Percentiles rank a stretch among this genome's conserved stretches.
phyloP scores from a whole-genome alignment of 2,888 invertebrate species.

The Drosophila putrida region DNA sequence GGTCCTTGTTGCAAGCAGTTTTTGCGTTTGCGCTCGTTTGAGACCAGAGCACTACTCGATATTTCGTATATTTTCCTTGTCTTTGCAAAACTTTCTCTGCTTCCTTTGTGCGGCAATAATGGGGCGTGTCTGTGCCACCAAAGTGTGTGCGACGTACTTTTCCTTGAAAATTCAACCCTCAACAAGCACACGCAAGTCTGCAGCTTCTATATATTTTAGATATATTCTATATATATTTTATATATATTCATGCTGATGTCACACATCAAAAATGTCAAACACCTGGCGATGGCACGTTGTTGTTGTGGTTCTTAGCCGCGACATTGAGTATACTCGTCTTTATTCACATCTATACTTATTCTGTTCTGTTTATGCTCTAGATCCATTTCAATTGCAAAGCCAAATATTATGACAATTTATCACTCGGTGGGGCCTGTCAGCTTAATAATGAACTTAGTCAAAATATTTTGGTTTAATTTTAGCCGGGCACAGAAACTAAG shows the following conservation, averaged over 20 bases:
- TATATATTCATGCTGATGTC: slow-evolving; percentile 61
- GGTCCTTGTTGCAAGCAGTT: slow-evolving; percentile 49
- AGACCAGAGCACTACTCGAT: slow-evolving; percentile 19
- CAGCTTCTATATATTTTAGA: slow-evolving; percentile 8
- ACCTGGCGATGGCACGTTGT: slow-evolving; percentile 55
- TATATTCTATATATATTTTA: slow-evolving; percentile 3
- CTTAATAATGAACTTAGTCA: slow-evolving; percentile 50
- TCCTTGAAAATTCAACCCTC: slow-evolving; percentile 14
- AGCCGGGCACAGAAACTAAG: slow-evolving; percentile 4
- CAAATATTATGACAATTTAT: slow-evolving; percentile 46
- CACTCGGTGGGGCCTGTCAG: slow-evolving; percentile 35
- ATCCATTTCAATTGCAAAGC: slow-evolving; percentile 28
- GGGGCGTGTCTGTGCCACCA: slow-evolving; percentile 41
- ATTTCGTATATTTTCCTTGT: slow-evolving; percentile 24
- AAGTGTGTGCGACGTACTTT: slow-evolving; percentile 14
- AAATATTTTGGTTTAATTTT: slow-evolving; percentile 15
- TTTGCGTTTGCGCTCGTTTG: slow-evolving; percentile 45
- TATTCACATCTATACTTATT: slow-evolving; percentile 15
- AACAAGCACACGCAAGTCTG: slow-evolving; percentile 9
- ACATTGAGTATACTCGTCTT: slow-evolving; percentile 32
- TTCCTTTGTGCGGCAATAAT: slow-evolving; percentile 42
- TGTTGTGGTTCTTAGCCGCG: no score
- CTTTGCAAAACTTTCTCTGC: slow-evolving; percentile 35
- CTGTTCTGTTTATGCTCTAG: slow-evolving; percentile 23
- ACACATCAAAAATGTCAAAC: slow-evolving; percentile 66